Base-by-base conservation (phyloP, 2,113 vertebrate genomes). In the Globicephala melas region DNA sequence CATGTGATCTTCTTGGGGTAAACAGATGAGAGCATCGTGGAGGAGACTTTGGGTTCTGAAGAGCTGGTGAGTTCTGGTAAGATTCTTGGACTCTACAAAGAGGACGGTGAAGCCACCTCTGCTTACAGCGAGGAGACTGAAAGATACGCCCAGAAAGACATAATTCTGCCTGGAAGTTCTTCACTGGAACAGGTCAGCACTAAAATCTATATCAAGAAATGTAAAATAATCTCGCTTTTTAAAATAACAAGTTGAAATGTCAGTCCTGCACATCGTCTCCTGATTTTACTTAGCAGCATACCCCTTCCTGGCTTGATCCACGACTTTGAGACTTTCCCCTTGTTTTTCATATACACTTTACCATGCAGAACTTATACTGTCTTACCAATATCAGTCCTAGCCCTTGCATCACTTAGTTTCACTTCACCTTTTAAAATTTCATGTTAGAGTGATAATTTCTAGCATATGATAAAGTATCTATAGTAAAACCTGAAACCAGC, bases 181-280 rank as follows among this genome's bases (percentile, higher is more conserved):
- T 99, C 99, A 97, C 97, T 98, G 98, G 98, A 99, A 98, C 99
- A 99, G 99, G 99, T 99, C 98, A 99, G 99, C 96, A 36, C 97
- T 97, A 99, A 99, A 98, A 99, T 77, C 98, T 98, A 4, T 44
- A 28, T 36, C 33, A 5, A 36, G 62, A 65, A 62, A 79, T 98
- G 80, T 98, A 98, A 98, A 98, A 98, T 98, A 98, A 98, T 98
- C 98, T 99, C 97, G 98, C 98, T 94, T 86, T 98, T 98, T 98
- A 70, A 94, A 98, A 98, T 97, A 98, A 96, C 97, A 97, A 98
- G 96, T 92, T 97, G 96, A 71, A 97, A 98, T 98, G 97, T 98
- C 99, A 98, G 97, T 98, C 98, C 98, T 98, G 74, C 94, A 95
- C 90, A 96, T 97, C 65, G 84, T 98, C 98, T 98, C 98, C 98